These are phyloP conservation scores for Anastatus disparis DNA, from an alignment of 1,140 invertebrate genomes.

Conservation along the genomic window DNA sequence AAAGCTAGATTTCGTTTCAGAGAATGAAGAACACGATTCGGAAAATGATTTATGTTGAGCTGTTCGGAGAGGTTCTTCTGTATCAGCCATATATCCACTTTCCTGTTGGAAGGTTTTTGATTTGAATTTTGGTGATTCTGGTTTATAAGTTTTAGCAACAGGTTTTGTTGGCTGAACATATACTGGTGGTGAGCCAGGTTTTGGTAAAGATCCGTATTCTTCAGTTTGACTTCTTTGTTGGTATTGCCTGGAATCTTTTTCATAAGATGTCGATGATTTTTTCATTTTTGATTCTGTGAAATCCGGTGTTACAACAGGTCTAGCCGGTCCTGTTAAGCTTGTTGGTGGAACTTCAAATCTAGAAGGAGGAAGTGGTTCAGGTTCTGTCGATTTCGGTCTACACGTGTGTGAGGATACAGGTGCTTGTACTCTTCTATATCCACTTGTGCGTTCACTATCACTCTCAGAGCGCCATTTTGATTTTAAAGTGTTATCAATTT, in stretches of 20 bases:
- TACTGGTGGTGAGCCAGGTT: slow-evolving; percentile 69
- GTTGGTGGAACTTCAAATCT: slow-evolving; percentile 69
- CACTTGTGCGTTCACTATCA: slow-evolving; percentile 69
- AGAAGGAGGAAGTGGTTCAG: slow-evolving; percentile 70
- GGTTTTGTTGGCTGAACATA: slow-evolving; percentile 62
- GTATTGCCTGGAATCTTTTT: slow-evolving; percentile 55
- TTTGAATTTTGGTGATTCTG: slow-evolving; percentile 71
- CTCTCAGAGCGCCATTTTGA: slow-evolving; percentile 75
- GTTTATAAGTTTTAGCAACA: slow-evolving; percentile 56
- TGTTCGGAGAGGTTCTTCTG: slow-evolving; percentile 70
- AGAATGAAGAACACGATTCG: slow-evolving; percentile 55
- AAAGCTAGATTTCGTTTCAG: slow-evolving; percentile 54
- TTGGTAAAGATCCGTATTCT: slow-evolving; percentile 54
- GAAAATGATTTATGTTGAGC: slow-evolving; percentile 45
- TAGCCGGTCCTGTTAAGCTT: slow-evolving; percentile 65
- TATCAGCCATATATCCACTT: slow-evolving; percentile 80
- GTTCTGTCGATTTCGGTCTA: slow-evolving; percentile 69
- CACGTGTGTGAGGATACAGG: slow-evolving; percentile 58
- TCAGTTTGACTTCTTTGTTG: slow-evolving; percentile 50
- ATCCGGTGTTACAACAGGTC: slow-evolving; percentile 59
- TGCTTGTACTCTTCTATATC: slow-evolving; percentile 68
- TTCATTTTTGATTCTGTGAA: slow-evolving; percentile 41
- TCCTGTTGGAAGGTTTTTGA: slow-evolving; percentile 66
- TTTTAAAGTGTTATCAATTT: slow-evolving; percentile 68
- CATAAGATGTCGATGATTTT: slow-evolving; percentile 53